Conservation (phyloP, 2,888 invertebrate species). For the Mylabris sibirica region DNA sequence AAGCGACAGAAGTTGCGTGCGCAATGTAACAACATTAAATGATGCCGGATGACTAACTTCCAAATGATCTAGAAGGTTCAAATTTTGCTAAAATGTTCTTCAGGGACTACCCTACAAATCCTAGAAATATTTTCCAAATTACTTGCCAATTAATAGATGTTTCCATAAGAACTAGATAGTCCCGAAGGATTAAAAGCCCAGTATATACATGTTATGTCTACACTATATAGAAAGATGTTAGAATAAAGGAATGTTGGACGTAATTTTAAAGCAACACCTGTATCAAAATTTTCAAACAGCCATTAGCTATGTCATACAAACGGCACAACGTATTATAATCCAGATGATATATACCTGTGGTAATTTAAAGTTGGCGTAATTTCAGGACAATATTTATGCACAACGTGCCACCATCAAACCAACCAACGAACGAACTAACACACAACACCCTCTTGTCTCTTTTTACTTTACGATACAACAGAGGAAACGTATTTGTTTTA, state of each 20-base stretch:
- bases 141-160: too few species aligned
- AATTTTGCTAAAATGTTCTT: too few species aligned
- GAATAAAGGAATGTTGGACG: conserved; percentile 5
- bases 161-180: too few species aligned
- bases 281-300: conserved; percentile 37
- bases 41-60: too few species aligned
- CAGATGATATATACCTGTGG: conserved; percentile 30
- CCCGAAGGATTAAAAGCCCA: too few species aligned
- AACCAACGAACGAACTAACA: neutral
- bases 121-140: neutral
- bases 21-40: too few species aligned
- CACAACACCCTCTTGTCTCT: neutral
- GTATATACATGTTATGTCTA: too few species aligned
- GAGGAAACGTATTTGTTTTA: neutral
- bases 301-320: conserved; percentile 36
- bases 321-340: conserved; percentile 32
- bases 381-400: conserved; percentile 30
- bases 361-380: conserved; percentile 36
- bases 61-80: too few species aligned
- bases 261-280: conserved; percentile 36
- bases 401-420: conserved; percentile 14
- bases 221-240: neutral
- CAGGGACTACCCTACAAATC: too few species aligned
- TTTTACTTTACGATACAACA: neutral
- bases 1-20: too few species aligned